Base-by-base conservation (phyloP, 2,113 vertebrate species). In the Vidua chalybeata region DNA sequence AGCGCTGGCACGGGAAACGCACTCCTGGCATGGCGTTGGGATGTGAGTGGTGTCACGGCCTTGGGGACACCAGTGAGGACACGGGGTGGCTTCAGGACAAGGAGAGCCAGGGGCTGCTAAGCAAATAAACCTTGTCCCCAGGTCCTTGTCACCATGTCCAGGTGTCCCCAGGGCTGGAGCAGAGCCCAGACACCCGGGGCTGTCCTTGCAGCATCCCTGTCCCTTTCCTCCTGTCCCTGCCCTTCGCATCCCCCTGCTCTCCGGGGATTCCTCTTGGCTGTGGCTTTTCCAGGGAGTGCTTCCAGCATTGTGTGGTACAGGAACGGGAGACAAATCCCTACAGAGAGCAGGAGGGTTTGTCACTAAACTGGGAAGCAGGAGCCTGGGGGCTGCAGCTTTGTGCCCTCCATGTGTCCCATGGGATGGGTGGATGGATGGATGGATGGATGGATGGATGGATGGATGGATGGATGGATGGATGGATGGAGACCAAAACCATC, bases 1-100 rank as follows among this genome's bases (percentile, higher is more conserved):
- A 2, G 23, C 3, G 22, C 26, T 49, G 55, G 88, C 6, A 8
- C 26, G 41, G 83, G 22, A 13, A 22, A 58, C 7, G 18, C 39
- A 39, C 35, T 75, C 43, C 74, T 21, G 68, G 24, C 33, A 35
- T 14, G 9, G 1, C 46, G 7, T 2, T 13, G 80, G 15, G 73
- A 16, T 10, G 45, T 1, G 7, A 15, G n/a, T 0, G 14, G 6
- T 7, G 37, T 6, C 0, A 1, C 5, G 33, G 35, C 35, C 52
- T 13, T 1, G 4, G 87, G 63, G 73, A 87, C 31, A 2, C 2
- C 4, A 31, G 54, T 2, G 27, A 46, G 43, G 82, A 46, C 77
- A 30, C 0, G 0, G 51, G 84, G 72, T 67, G 67, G 35, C 33
- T 71, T 46, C 62, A 37, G 63, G 90, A 75, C 75, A 64, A 37